Evolutionary conservation across 2,113 vertebrate species (phyloP).

Genomic region (Archilochus colubris): DNA sequence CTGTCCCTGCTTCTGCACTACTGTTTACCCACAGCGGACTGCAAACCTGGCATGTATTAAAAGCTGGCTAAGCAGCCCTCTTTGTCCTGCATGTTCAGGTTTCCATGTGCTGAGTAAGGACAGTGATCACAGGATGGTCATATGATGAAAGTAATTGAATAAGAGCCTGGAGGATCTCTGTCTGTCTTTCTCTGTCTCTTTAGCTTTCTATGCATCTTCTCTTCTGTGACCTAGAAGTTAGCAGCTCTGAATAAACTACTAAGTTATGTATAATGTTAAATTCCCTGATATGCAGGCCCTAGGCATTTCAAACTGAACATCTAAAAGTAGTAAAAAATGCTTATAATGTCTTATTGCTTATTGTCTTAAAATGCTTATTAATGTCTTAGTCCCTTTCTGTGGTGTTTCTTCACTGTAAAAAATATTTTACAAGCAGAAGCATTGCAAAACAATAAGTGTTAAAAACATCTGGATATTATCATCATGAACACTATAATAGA

Average conservation of each 20-base stretch:
- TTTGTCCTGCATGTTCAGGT: slow-evolving; percentile 11
- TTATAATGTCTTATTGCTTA: background rate
- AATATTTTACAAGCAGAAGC: background rate
- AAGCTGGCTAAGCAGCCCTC: slow-evolving; percentile 41
- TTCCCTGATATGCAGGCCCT: background rate
- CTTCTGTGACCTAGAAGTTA: background rate
- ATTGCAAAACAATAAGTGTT: background rate
- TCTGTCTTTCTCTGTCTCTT: background rate
- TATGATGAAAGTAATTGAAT: background rate
- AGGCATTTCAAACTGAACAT: background rate
- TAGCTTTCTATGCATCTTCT: background rate
- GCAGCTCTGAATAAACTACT: background rate
- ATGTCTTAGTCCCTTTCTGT: background rate
- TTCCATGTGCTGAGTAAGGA: slow-evolving; percentile 51
- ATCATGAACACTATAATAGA: background rate
- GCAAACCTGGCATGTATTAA: slow-evolving; percentile 1
- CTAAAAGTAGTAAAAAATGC: background rate
- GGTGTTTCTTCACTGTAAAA: background rate
- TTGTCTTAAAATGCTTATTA: no score
- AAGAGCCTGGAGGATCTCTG: background rate
- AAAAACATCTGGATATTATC: background rate
- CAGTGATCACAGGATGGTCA: slow-evolving; percentile 4
- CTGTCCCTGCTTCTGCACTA: background rate
- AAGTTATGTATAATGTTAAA: background rate
- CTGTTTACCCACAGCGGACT: slow-evolving; percentile 8